Evolutionary conservation across 2,797 vertebrate species (phyloP).

Genomic region (Phylloscopus collybita): DNA sequence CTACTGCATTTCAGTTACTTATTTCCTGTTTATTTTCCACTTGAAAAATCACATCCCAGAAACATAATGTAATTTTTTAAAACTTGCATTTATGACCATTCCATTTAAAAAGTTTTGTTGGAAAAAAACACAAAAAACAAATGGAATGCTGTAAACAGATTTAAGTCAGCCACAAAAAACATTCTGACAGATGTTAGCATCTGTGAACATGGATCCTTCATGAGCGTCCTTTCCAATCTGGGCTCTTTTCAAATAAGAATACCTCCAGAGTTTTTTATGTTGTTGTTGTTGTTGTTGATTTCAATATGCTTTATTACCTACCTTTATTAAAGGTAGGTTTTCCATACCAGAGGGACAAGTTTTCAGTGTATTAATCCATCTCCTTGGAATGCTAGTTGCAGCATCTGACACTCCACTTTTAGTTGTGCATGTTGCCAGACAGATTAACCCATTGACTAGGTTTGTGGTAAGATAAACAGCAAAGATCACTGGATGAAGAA

Average conservation of each 20-base stretch:
- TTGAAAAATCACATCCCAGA: constrained; percentile 69
- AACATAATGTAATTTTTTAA: constrained; percentile 62
- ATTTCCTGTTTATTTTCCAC: constrained; percentile 76
- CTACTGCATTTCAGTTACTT: constrained; percentile 62
- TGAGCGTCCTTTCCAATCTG: constrained; percentile 48
- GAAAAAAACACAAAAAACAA: constrained; percentile 59
- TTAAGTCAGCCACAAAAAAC: constrained; percentile 67
- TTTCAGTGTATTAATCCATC: not conserved
- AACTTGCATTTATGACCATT: constrained; percentile 64
- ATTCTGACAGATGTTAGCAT: constrained; percentile 75
- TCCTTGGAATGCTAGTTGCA: not conserved
- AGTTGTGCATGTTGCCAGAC: not conserved
- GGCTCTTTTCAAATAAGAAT: constrained; percentile 44
- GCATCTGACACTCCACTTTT: constrained; percentile 15
- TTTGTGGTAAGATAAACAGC: not conserved
- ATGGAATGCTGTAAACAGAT: constrained; percentile 78
- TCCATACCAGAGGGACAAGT: not conserved
- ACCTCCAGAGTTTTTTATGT: not conserved
- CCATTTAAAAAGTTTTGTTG: constrained; percentile 62
- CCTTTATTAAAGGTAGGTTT: not conserved
- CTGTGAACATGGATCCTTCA: constrained; percentile 66
- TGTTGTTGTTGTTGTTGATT: not conserved
- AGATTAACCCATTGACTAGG: constrained; percentile 6
- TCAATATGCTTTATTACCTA: not conserved
- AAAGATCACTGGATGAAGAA: not conserved